Conservation (phyloP, 2,888 invertebrate species). For the Callimorpha dominula region DNA sequence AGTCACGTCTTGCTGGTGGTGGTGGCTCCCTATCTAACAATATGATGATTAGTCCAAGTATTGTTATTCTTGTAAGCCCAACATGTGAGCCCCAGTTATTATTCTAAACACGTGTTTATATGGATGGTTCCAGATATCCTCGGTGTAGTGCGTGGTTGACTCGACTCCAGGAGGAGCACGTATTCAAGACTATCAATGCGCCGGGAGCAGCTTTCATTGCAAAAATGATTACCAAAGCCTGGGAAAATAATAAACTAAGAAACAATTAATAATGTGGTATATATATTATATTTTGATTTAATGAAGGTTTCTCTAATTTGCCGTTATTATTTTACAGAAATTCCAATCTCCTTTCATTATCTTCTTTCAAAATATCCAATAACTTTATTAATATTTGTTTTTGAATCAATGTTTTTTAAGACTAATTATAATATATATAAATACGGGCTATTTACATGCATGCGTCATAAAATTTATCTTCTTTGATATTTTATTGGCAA, state of each 20-base stretch:
- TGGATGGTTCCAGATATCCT: conserved; percentile 49
- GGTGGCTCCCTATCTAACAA: too few species aligned
- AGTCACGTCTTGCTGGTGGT: too few species aligned
- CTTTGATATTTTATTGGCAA: too few species aligned
- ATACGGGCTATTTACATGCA: too few species aligned
- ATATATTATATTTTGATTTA: not conserved
- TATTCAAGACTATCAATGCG: conserved; percentile 57
- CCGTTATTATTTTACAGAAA: too few species aligned
- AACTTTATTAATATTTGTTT: too few species aligned
- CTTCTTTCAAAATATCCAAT: too few species aligned
- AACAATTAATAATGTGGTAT: conserved; percentile 18
- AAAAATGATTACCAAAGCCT: conserved; percentile 47
- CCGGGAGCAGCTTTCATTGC: conserved; percentile 53
- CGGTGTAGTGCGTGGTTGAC: conserved; percentile 55
- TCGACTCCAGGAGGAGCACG: conserved; percentile 50
- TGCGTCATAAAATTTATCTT: too few species aligned
- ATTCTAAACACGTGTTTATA: not conserved
- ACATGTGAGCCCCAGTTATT: not conserved
- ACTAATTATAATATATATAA: too few species aligned
- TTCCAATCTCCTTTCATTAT: too few species aligned
- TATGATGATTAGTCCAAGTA: not conserved
- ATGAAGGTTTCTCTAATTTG: too few species aligned
- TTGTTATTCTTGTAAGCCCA: not conserved
- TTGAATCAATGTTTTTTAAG: too few species aligned
- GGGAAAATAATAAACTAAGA: conserved; percentile 50